Percentiles rank a stretch among this genome's conserved stretches.
Evolutionary conservation across 2,888 invertebrate genomes (phyloP).

Genomic region (Brachynemurus nebulosus): DNA sequence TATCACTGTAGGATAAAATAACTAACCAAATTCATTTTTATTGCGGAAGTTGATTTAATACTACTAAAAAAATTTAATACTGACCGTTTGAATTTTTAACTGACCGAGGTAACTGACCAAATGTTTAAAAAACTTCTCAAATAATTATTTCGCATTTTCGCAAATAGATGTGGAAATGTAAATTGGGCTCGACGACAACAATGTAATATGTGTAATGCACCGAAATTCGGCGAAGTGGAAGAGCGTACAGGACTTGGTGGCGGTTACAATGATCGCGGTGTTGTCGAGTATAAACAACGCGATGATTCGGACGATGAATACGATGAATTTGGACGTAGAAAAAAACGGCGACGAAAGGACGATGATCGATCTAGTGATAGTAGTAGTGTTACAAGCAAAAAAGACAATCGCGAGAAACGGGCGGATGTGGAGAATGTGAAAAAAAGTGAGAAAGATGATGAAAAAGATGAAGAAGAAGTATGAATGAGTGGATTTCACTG

Average conservation of each 20-base stretch:
- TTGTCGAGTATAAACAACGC: constrained; percentile 87
- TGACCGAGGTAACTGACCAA: too few relatives aligned
- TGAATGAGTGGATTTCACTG: not conserved
- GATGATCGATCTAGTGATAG: constrained; percentile 15
- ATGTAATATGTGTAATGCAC: constrained; percentile 98
- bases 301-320: constrained; percentile 84
- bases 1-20: too few relatives aligned
- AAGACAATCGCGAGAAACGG: not conserved
- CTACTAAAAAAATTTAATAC: too few relatives aligned
- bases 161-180: constrained; percentile 82
- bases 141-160: too few relatives aligned
- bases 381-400: constrained; percentile 6
- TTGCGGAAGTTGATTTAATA: too few relatives aligned
- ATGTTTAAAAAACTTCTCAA: too few relatives aligned
- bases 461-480: constrained; percentile 25
- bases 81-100: too few relatives aligned
- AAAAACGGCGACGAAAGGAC: constrained; percentile 23
- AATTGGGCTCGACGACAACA: constrained; percentile 94
- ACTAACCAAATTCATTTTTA: too few relatives aligned
- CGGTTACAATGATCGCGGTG: constrained; percentile 90
- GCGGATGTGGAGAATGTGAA: not conserved
- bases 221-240: constrained; percentile 89
- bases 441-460: constrained; percentile 13
- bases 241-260: constrained; percentile 70
- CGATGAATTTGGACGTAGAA: constrained; percentile 54